Evolutionary conservation across 1,140 invertebrate species (phyloP), one percentile per base, ranked within the genome.

Genomic region (Drosophila sucinea): DNA sequence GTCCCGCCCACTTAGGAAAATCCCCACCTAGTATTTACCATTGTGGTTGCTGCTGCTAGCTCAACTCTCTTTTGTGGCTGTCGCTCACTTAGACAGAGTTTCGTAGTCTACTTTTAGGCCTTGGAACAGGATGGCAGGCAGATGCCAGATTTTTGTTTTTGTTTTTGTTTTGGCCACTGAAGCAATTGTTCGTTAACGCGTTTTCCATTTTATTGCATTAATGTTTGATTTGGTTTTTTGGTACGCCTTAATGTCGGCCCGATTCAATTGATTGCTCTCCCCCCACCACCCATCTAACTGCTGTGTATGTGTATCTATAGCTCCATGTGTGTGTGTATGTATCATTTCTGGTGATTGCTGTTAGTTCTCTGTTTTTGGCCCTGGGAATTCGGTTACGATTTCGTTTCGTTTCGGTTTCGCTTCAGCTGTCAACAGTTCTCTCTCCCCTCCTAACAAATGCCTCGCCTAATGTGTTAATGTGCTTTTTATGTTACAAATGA

Each of bases 401-500:
- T 66, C 54, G 73, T 76, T 73, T 70, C 73, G 73, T 73, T 74
- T 81, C 79, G 70, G 60, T 76, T 73, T 70, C 73, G 73, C 79
- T 74, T 81, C 79, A 74, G 60, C 74, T 81, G 79, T 81, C 79
- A 81, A 67, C 79, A 60, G 60, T 63, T 8, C 10, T 30, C 7
- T 47, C 32, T 29, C 60, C 7, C 4, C 7, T 8, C 7, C 40
- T 1, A 54, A 32, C 27, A 25, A 17, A 8, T n/a, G 47, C 23
- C 7, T 7, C 54, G 32, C 61, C 72, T 87, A 87, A 87, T 87
- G 83, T 87, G 83, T 87, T 87, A 87, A 87, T 87, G 83, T 82
- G 82, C 79, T 87, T 87, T 89, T 87, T 87, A 87, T 87, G 83
- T 87, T 87, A 87, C 82, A 87, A 87, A 87, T 87, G 83, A 87